Evolutionary conservation across 1,140 invertebrate genomes (phyloP), one percentile per base, ranked within the genome.

Genomic region (Aphaenogaster rudis): DNA sequence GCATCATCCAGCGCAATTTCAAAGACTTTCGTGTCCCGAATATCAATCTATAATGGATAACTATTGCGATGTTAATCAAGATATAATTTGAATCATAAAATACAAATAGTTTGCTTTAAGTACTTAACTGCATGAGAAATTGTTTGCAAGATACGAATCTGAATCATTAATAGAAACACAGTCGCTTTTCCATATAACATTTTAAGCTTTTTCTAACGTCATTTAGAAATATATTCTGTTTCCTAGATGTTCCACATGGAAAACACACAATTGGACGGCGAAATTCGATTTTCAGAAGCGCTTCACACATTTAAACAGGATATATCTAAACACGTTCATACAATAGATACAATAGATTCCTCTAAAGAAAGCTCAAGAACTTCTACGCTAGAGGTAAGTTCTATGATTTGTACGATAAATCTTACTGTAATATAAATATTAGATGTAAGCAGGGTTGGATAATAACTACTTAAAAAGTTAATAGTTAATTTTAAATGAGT

Each of bases 281-380:
- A 94, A 86, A 90, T 94, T 78, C 84, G 86, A 69, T 94, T 95
- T 88, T 94, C 94, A 33, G 89, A 93, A 48, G 93, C 93, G 11
- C 88, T 95, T 71, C 86, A 74, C 3, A 42, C 21, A 15, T 93
- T 94, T 54, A 93, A 88, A 33, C 77, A 89, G 4, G 87, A 93
- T 54, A 86, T 93, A n/a, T 87, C 33, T 28, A 91, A 91, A 89
- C 76, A 92, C 21, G 9, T 77, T 67, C 42, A 74, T 63, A 79
- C 61, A 17, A 77, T 66, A 5, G 76, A 91, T 21, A 66, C 59
- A 63, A 63, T 71, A 5, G 86, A 91, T 52, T 78, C 48, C 1
- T 67, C 85, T 28, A 89, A 74, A 79, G 77, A 88, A 66, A 86
- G 54, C 28, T 80, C 86, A 28, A 77, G 78, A 36, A 77, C 71